Percentiles rank a stretch among this genome's conserved stretches.
Conservation (phyloP, 2,113 vertebrate genomes). For the Columbina picui region DNA sequence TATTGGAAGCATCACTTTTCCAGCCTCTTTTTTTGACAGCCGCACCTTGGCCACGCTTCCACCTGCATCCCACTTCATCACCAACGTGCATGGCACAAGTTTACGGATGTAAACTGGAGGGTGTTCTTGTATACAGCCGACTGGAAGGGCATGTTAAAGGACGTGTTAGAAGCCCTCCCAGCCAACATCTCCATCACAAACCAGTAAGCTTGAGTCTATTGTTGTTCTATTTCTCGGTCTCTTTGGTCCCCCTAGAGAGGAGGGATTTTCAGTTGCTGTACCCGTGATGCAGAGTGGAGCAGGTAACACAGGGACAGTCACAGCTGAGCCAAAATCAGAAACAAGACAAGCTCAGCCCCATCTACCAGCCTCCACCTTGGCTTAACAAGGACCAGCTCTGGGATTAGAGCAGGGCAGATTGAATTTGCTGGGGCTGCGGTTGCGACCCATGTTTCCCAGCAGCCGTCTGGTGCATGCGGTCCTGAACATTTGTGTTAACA, state of each 20-base stretch:
- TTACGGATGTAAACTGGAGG: fast-evolving
- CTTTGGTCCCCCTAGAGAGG: neutral
- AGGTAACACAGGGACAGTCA: fast-evolving
- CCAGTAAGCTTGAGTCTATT: neutral
- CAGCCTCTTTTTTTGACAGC: neutral
- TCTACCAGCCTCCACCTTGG: neutral
- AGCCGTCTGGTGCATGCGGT: neutral
- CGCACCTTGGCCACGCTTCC: neutral
- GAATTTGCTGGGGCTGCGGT: fast-evolving
- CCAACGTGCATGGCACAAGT: fast-evolving
- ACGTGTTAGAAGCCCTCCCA: neutral
- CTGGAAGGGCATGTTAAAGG: neutral
- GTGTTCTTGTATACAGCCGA: fast-evolving
- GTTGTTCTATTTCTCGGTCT: fast-evolving
- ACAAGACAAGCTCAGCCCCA: neutral
- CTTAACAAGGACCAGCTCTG: neutral
- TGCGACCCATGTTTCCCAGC: neutral
- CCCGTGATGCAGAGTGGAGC: fast-evolving
- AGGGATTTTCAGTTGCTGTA: neutral
- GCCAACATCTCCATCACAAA: neutral
- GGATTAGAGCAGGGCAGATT: too few species aligned
- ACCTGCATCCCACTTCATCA: neutral
- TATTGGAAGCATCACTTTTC: neutral
- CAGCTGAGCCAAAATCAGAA: neutral
- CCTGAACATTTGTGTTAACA: neutral